These are phyloP conservation scores for Ophion ventricosus DNA, from an alignment of 2,888 invertebrate species.

Conservation along the genomic window DNA sequence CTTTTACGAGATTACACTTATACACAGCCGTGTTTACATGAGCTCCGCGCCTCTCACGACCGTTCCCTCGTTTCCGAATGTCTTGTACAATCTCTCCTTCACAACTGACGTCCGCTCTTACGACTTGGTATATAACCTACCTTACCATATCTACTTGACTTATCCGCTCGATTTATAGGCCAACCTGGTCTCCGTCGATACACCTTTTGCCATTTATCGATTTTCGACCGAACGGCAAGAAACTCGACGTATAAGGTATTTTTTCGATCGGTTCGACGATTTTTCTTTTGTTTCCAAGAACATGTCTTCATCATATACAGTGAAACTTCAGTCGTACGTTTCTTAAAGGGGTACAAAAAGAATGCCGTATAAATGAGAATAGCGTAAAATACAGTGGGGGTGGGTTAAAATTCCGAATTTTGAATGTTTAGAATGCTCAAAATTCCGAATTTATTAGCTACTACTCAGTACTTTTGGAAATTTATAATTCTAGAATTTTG, in stretches of 20 bases:
- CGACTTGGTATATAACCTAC: conserved; percentile 11
- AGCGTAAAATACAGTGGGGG: too few species aligned
- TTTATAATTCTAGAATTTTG: too few species aligned
- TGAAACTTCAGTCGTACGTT: too few species aligned
- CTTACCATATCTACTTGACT: conserved; percentile 13
- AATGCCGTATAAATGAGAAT: too few species aligned
- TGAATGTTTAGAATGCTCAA: too few species aligned
- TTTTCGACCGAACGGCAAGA: background rate
- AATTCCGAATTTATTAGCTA: too few species aligned
- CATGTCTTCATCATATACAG: too few species aligned
- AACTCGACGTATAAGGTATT: background rate
- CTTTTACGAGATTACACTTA: background rate
- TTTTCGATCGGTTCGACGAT: background rate
- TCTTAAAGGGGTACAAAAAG: too few species aligned
- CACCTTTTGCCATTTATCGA: background rate
- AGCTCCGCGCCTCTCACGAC: conserved; percentile 14
- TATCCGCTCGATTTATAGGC: background rate
- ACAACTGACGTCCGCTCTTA: conserved; percentile 33
- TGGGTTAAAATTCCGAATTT: too few species aligned
- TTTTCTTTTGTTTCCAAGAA: too few species aligned
- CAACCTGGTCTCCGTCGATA: background rate
- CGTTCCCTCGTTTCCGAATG: conserved; percentile 48
- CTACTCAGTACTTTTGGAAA: too few species aligned
- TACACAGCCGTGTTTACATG: background rate
- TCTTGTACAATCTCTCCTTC: conserved; percentile 31